Evolutionary conservation across 2,888 invertebrate species (phyloP).

Genomic region (Patella pellucida): DNA sequence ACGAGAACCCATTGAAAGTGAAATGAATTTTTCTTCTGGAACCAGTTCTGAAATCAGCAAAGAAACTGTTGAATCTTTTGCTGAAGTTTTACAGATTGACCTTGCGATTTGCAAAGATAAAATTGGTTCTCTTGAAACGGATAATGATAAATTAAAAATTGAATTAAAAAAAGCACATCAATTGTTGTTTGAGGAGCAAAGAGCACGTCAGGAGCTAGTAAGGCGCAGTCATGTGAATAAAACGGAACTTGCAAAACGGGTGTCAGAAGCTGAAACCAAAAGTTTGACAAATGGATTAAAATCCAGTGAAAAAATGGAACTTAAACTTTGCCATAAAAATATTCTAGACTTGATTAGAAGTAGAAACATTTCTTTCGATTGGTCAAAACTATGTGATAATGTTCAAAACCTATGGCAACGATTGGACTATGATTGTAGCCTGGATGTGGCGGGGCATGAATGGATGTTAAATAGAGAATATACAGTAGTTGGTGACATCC

Average conservation of each 20-base stretch:
- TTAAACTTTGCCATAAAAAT: neutral
- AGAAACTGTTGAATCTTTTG: constrained; percentile 18
- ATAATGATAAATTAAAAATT: constrained; percentile 30
- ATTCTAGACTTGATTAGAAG: neutral
- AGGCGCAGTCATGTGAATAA: neutral
- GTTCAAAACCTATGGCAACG: constrained; percentile 17
- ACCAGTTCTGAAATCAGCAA: too few species aligned
- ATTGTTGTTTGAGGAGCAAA: neutral
- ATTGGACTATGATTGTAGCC: constrained; percentile 11
- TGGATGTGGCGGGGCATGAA: constrained; percentile 40
- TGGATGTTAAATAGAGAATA: constrained; percentile 50
- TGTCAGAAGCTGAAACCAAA: constrained; percentile 1
- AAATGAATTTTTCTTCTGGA: too few species aligned
- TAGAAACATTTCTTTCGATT: neutral
- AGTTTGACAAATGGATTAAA: constrained; percentile 12
- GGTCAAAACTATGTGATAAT: neutral
- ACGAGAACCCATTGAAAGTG: too few species aligned
- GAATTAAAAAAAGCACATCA: neutral
- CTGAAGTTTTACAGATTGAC: constrained; percentile 42
- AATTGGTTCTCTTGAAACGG: constrained; percentile 29
- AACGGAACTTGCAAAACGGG: neutral
- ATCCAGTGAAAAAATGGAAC: neutral
- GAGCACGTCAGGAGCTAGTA: neutral
- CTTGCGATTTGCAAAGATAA: constrained; percentile 40
- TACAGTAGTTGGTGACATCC: constrained; percentile 41